Evolutionary conservation across 2,113 vertebrate species (phyloP).

Genomic region (Emberiza fucata): DNA sequence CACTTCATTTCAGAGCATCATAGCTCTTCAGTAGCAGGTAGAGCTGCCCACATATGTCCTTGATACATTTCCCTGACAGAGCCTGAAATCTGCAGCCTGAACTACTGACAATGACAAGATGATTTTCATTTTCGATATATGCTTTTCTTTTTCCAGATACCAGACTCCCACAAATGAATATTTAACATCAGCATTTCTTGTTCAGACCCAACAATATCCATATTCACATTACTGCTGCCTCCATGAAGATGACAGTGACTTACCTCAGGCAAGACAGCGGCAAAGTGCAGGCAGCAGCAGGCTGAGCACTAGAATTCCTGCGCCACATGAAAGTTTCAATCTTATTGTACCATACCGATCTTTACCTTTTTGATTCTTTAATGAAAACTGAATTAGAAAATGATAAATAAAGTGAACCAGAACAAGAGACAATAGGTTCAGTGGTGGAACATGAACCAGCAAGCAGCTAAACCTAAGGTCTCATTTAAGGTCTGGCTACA

Average conservation of each 20-base stretch:
- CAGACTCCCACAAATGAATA: not conserved
- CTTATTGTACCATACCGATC: not conserved
- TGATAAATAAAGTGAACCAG: not conserved
- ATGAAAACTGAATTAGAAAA: not conserved
- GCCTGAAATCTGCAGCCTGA: not conserved
- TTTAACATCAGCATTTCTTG: not conserved
- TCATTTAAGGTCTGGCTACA: not conserved
- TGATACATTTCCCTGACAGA: not conserved
- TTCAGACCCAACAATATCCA: not conserved
- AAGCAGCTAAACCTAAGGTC: not conserved
- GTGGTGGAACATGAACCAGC: not conserved
- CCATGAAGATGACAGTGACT: not conserved
- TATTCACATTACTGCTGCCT: not conserved
- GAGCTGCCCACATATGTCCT: not conserved
- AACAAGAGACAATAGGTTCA: not conserved
- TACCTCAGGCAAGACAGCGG: not conserved
- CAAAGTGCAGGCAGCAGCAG: not conserved
- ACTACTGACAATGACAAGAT: not conserved
- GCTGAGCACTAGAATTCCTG: not conserved
- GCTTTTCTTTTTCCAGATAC: not conserved
- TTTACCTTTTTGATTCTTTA: not conserved
- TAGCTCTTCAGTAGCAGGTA: not conserved
- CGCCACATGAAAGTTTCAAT: fast-evolving
- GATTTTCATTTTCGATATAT: not conserved
- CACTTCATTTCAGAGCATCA: not conserved